These are phyloP conservation scores for Pseudomyrmex sp. DNA, from an alignment of 1,140 invertebrate genomes.

Conservation along the genomic window DNA sequence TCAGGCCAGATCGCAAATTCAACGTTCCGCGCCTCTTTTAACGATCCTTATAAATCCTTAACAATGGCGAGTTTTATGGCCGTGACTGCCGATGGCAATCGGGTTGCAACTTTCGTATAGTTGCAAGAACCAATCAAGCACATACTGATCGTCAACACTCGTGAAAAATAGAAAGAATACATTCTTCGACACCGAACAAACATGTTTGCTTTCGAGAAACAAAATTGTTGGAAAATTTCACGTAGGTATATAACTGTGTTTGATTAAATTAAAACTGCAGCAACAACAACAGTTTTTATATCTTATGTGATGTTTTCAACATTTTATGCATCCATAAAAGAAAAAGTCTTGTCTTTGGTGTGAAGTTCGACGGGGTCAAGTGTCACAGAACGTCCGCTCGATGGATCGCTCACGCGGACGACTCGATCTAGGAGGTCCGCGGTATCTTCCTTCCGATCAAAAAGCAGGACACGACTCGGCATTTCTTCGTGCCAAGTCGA, in stretches of 20 bases:
- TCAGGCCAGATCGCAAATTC: constrained; percentile 48
- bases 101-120: constrained; percentile 42
- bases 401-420: constrained; percentile 23
- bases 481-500: constrained; percentile 59
- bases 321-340: background rate
- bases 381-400: constrained; percentile 17
- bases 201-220: constrained; percentile 6
- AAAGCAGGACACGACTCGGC: constrained; percentile 52
- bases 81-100: constrained; percentile 49
- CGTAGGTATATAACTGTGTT: background rate
- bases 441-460: constrained; percentile 60
- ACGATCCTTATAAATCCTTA: constrained; percentile 60
- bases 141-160: constrained; percentile 31
- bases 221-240: constrained; percentile 17
- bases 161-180: constrained; percentile 23
- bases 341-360: constrained; percentile 36
- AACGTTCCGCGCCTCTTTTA: constrained; percentile 54
- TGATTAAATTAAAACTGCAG: too few species aligned
- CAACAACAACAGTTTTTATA: too few species aligned
- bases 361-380: constrained; percentile 29
- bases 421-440: constrained; percentile 61
- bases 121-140: constrained; percentile 36
- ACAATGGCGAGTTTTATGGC: constrained; percentile 54
- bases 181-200: background rate
- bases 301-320: too few species aligned